Base-by-base conservation (phyloP, 2,888 invertebrate genomes). In the Rhingia campestris region DNA sequence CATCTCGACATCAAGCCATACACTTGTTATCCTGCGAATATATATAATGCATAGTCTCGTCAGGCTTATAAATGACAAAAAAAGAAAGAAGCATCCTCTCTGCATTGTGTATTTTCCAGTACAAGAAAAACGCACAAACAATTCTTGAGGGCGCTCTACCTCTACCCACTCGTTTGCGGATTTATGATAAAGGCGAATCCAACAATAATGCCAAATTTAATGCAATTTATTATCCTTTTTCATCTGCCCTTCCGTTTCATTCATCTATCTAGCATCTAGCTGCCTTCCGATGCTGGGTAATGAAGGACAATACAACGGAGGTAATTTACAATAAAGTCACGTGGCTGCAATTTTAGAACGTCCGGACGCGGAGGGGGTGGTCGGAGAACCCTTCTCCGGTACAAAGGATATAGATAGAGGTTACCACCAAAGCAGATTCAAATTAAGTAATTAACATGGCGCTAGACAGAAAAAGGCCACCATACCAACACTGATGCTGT, bases 281-380 rank as follows among this genome's bases (percentile, higher is more conserved):
- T 53, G 10, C 58, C 82, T 77, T 82, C 77, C 82, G 82, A 45
- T 67, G 22, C 63, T 43, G 67, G 61, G 53, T 74, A 74, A 77
- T 69, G 69, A 77, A 69, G 77, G 73, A 77, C 77, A 80, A 80
- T 75, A 77, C 37, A 87, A 76, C 86, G 82, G 87, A 87, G 87
- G 87, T 86, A 87, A 87, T 87, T 87, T 87, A 90, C 90, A 90
- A 90, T 88, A 86, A 87, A 89, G 91, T 89, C 91, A 91, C 91
- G 91, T 91, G 91, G 88, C 91, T 86, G 88, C 90, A 91, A 91
- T 91, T 91, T 91, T 37, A 70, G 87, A 89, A 81, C 88, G 88
- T 89, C 88, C 89, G 89, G 54, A 22, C 61, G 37, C 10, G 61
- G 12, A 9, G 43, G 32, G 37, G 32, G 37, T 45, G 10, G 9